These are phyloP conservation scores for Caenorhabditis uteleia DNA, from an alignment of 2,888 invertebrate genomes.

Conservation along the genomic window DNA sequence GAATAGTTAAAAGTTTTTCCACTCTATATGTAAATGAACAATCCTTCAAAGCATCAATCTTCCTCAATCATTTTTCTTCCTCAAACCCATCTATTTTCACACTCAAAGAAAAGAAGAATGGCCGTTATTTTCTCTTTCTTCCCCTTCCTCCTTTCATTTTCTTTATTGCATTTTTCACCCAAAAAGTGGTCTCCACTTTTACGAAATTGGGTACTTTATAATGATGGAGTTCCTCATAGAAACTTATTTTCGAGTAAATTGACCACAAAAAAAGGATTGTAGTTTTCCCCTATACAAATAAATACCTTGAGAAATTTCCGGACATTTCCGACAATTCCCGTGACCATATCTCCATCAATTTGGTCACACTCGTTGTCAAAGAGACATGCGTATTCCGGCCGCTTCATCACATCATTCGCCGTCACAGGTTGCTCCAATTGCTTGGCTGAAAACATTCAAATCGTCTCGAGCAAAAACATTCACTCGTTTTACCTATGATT, in stretches of 20 bases:
- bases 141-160: too few species aligned
- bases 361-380: conserved; percentile 55
- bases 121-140: neutral
- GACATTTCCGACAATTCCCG: conserved; percentile 58
- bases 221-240: conserved; percentile 32
- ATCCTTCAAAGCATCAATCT: neutral
- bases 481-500: conserved; percentile 45
- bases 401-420: conserved; percentile 38
- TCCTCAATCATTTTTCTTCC: too few species aligned
- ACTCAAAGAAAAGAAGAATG: neutral
- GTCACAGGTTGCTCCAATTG: conserved; percentile 44
- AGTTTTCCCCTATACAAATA: too few species aligned
- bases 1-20: neutral
- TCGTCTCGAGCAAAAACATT: too few species aligned
- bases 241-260: conserved; percentile 18
- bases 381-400: conserved; percentile 47
- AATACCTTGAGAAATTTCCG: conserved; percentile 60
- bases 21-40: neutral
- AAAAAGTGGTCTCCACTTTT: too few species aligned
- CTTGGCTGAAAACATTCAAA: conserved; percentile 50
- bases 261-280: conserved; percentile 1
- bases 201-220: conserved; percentile 12
- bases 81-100: too few species aligned
- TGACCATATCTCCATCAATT: conserved; percentile 56
- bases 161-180: too few species aligned